These are phyloP conservation scores for Sebastes minor DNA, from an alignment of 2,797 vertebrate species.

Conservation along the genomic window DNA sequence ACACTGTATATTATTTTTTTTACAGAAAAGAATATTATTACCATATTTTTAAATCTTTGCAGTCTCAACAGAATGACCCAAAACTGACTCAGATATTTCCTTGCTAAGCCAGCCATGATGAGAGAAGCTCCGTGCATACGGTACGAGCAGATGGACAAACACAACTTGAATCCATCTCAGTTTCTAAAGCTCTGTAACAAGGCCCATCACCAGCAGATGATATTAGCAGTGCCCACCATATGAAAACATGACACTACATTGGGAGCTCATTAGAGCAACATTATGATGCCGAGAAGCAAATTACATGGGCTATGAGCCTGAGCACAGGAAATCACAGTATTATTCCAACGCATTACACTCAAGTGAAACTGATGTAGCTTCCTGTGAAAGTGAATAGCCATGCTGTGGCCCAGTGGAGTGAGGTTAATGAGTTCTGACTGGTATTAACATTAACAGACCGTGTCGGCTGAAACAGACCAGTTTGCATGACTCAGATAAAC, in stretches of 20 bases:
- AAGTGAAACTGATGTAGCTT: slow-evolving; percentile 47
- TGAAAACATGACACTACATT: slow-evolving; percentile 49
- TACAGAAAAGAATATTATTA: no score
- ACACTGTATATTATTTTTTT: no score
- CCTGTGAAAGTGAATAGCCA: slow-evolving; percentile 53
- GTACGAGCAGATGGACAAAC: slow-evolving; percentile 37
- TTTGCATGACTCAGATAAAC: slow-evolving; percentile 58
- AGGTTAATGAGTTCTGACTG: slow-evolving; percentile 62
- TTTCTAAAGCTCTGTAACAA: slow-evolving; percentile 2
- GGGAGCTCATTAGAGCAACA: slow-evolving; percentile 46
- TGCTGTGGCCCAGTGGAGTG: slow-evolving; percentile 41
- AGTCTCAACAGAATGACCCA: background rate
- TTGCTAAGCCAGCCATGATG: background rate
- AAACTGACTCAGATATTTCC: background rate
- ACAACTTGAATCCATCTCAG: slow-evolving; percentile 23
- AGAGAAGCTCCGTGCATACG: background rate
- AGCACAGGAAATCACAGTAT: slow-evolving; percentile 47
- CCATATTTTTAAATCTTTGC: background rate
- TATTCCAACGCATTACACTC: slow-evolving; percentile 50
- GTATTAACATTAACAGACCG: slow-evolving; percentile 49
- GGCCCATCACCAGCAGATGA: slow-evolving; percentile 14
- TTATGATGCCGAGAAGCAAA: slow-evolving; percentile 49
- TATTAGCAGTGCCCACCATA: slow-evolving; percentile 8
- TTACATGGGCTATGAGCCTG: slow-evolving; percentile 33
- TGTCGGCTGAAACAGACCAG: slow-evolving; percentile 29